A percentile compares a stretch with the other conserved stretches of the same genome.
These are phyloP conservation scores for Periparus ater DNA, from an alignment of 2,797 vertebrate species.

Conservation along the genomic window DNA sequence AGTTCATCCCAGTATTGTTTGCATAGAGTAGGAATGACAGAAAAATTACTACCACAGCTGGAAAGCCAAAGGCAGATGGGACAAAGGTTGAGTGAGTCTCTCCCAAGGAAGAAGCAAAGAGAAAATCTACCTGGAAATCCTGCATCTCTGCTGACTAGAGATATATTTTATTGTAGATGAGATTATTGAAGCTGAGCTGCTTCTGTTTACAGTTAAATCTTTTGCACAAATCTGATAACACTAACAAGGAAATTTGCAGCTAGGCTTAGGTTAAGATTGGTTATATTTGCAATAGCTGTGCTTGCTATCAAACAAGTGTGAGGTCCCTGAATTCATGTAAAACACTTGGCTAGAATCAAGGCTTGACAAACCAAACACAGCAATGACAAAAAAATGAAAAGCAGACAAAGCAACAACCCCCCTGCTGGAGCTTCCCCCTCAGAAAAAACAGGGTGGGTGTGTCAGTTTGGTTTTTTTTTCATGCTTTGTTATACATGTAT, in stretches of 20 bases:
- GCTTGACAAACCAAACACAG: neutral
- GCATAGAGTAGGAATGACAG: neutral
- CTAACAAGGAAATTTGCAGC: neutral
- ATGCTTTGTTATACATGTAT: neutral
- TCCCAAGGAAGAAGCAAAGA: neutral
- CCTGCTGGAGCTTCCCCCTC: fast-evolving
- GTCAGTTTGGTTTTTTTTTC: neutral
- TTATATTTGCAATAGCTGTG: neutral
- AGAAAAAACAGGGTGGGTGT: neutral
- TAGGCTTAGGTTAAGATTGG: neutral
- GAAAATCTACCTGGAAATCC: neutral
- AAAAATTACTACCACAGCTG: neutral
- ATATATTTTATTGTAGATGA: neutral
- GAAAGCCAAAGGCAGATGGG: neutral
- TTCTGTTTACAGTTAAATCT: neutral
- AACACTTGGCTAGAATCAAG: neutral
- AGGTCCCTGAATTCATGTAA: neutral
- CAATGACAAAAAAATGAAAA: neutral
- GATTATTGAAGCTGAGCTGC: neutral
- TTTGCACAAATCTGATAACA: neutral
- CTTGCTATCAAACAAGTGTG: neutral
- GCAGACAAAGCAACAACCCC: neutral
- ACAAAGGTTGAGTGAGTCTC: neutral
- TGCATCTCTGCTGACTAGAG: neutral
- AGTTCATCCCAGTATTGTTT: neutral